Base-by-base conservation (phyloP, 2,888 invertebrate genomes). In the Andrena camellia region DNA sequence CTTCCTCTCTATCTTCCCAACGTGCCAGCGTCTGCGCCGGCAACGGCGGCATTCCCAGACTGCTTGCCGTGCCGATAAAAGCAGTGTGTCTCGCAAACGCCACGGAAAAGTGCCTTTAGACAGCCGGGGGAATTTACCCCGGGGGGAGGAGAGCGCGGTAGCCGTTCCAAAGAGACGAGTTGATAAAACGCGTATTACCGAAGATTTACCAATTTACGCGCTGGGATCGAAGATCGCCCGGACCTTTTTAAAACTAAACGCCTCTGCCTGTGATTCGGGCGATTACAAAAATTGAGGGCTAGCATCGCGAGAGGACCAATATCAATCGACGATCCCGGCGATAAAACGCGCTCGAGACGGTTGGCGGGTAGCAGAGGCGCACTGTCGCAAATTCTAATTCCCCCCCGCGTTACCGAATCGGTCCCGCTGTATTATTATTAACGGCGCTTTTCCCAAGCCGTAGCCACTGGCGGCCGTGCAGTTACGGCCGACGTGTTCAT, bases 51-150 rank as follows among this genome's bases (percentile, higher is more conserved):
- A 84, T 88, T 80, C 78, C 78, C 79, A 77, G 81, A 75, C 85
- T 69, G 86, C 70, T 77, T 57, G 74, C 63, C 72, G 79, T 69
- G 77, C 83, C 84, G 88, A 88, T 88, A 88, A 87, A 87, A 88
- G 86, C 81, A 59, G 78, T 69, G 86, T 81, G 81, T 85, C 82
- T 76, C 78, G 81, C 63, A 75, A 78, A 81, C 68, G 85, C 77
- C 73, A 72, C 60, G 77, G 81, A 84, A 86, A 88, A 88, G 85
- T 84, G 84, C 77, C 79, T 79, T 84, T 81, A 84, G 84, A 88
- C 86, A 85, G 74, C 76, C 75, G 59, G 54, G 75, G 70, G 81
- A 78, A 86, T 88, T 79, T 76, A 84, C 63, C 68, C 31, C 68
- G 63, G 20, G 63, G 71, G 68, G n/a, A n/a, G 31, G 50, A 35